Conservation (phyloP, 2,113 vertebrate genomes). For the Corvus moneduloides region DNA sequence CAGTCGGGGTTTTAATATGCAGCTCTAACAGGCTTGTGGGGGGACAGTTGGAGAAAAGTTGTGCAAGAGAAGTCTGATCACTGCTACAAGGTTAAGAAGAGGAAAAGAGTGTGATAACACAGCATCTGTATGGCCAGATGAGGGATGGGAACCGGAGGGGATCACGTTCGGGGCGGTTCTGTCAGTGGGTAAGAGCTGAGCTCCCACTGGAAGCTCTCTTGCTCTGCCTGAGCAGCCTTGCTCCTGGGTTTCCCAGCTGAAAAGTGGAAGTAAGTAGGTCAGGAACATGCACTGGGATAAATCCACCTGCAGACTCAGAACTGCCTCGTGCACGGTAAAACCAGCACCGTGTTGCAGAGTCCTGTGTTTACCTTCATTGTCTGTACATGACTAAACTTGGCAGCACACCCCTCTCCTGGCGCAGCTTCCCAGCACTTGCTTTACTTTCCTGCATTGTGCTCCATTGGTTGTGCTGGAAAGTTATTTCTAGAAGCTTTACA, state of each 20-base stretch:
- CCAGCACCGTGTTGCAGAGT: not conserved
- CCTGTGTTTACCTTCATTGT: not conserved
- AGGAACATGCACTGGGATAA: not conserved
- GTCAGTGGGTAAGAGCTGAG: not conserved
- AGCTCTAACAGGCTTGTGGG: not conserved
- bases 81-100: not conserved
- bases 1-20: not conserved
- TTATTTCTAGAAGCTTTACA: not conserved
- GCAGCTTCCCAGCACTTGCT: not conserved
- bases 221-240: not conserved
- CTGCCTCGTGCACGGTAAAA: not conserved
- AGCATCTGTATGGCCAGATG: not conserved
- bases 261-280: constrained; percentile 35
- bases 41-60: not conserved
- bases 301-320: not conserved
- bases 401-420: not conserved
- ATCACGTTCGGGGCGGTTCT: fast-evolving
- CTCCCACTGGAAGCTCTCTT: not conserved
- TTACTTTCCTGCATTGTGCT: not conserved
- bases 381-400: not conserved
- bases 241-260: not conserved
- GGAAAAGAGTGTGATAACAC: not conserved
- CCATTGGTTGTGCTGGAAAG: not conserved
- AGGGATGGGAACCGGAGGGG: not conserved
- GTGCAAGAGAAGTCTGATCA: constrained; percentile 11